Evolutionary conservation across 2,113 vertebrate species (phyloP).

Genomic region (Centropus bengalensis): DNA sequence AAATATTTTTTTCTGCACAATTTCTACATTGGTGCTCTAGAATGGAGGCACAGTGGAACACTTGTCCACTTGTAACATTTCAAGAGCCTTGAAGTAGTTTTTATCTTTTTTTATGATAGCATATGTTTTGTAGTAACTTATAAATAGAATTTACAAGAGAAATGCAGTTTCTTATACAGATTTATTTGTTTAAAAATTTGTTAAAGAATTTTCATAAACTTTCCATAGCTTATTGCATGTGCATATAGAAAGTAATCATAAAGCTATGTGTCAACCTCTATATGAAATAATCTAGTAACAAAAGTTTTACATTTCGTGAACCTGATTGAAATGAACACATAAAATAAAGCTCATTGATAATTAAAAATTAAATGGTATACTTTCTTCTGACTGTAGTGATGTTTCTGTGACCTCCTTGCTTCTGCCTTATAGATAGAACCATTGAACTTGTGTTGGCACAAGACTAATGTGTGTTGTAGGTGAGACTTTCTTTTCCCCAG

Average conservation of each 20-base stretch:
- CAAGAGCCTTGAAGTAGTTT: neutral
- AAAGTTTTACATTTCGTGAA: neutral
- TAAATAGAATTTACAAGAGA: slow-evolving; percentile 25
- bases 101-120: slow-evolving; percentile 3
- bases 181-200: slow-evolving; percentile 49
- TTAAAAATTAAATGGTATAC: neutral
- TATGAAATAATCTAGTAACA: neutral
- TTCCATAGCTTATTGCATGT: slow-evolving; percentile 64
- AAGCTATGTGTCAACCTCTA: neutral
- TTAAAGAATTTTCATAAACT: slow-evolving; percentile 61
- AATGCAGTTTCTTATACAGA: neutral
- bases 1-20: slow-evolving; percentile 20
- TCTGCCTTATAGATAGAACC: neutral
- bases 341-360: slow-evolving; percentile 29
- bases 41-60: slow-evolving; percentile 1
- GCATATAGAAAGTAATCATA: slow-evolving; percentile 52
- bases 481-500: neutral
- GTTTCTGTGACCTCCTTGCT: neutral
- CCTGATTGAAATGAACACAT: neutral
- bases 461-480: neutral
- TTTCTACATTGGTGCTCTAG: slow-evolving; percentile 24
- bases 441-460: neutral
- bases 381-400: neutral
- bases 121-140: slow-evolving; percentile 12
- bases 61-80: slow-evolving; percentile 27